These are phyloP conservation scores for Vanacampus margaritifer DNA, from an alignment of 2,113 vertebrate genomes.

Conservation along the genomic window DNA sequence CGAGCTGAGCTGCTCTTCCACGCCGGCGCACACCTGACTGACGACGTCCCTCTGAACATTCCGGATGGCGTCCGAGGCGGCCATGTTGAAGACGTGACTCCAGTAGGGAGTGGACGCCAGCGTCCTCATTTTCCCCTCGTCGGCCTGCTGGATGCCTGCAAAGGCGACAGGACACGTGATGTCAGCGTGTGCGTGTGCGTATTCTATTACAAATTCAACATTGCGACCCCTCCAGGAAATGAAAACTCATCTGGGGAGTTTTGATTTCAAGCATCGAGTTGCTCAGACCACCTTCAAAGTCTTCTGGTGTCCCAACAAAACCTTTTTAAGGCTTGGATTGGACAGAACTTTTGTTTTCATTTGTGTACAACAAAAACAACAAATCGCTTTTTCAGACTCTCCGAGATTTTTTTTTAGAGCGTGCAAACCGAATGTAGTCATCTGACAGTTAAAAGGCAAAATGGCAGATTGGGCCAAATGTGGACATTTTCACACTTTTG, in stretches of 20 bases:
- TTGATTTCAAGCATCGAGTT: no score
- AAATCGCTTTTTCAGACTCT: no score
- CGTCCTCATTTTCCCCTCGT: constrained; percentile 83
- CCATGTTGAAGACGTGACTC: constrained; percentile 80
- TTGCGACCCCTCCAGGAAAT: no score
- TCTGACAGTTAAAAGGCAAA: no score
- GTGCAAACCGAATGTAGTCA: no score
- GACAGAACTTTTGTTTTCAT: neutral
- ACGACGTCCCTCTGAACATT: constrained; percentile 83
- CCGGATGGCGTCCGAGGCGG: constrained; percentile 82
- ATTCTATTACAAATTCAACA: neutral
- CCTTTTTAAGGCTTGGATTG: neutral
- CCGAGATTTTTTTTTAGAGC: no score
- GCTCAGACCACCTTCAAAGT: no score
- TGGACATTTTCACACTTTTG: no score
- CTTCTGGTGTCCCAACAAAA: no score
- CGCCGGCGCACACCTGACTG: constrained; percentile 82
- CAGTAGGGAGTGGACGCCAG: constrained; percentile 85
- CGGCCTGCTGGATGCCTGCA: constrained; percentile 86
- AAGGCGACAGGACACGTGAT: neutral
- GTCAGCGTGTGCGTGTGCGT: neutral
- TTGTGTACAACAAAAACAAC: no score
- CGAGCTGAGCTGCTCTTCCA: constrained; percentile 84
- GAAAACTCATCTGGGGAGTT: no score
- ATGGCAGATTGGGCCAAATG: no score